Conservation (phyloP, 2,888 invertebrate genomes). For the Dione juno region DNA sequence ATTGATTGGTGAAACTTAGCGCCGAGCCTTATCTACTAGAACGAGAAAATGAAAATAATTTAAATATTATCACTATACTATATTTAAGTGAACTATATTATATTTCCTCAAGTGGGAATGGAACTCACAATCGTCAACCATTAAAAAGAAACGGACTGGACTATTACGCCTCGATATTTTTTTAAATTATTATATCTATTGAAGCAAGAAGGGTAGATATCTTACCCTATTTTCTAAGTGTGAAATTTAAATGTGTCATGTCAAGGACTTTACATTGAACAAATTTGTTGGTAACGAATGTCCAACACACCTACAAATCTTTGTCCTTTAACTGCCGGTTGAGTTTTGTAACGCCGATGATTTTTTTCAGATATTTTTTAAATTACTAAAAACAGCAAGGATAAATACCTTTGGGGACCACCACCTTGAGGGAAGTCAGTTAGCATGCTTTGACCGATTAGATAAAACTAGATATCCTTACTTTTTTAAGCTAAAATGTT, state of each 20-base stretch:
- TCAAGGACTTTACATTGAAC: slow-evolving; percentile 54
- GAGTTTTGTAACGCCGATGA: slow-evolving; percentile 17
- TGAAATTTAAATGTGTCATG: neutral
- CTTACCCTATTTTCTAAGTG: neutral
- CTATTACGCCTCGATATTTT: too few relatives aligned
- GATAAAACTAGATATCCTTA: too few relatives aligned
- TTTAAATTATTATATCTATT: too few relatives aligned
- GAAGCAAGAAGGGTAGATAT: too few relatives aligned
- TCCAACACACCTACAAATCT: slow-evolving; percentile 54
- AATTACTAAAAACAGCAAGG: too few relatives aligned
- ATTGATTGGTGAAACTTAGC: too few relatives aligned
- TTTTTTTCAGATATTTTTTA: neutral
- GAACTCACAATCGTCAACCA: neutral
- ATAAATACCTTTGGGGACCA: too few relatives aligned
- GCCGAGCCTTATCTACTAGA: neutral
- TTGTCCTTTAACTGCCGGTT: slow-evolving; percentile 34
- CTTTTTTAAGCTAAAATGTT: too few relatives aligned
- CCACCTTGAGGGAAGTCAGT: too few relatives aligned
- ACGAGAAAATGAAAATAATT: neutral
- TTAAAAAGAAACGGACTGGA: neutral
- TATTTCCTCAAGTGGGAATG: neutral
- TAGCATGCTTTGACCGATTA: too few relatives aligned
- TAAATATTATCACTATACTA: neutral
- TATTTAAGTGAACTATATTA: too few relatives aligned
- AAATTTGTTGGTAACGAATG: slow-evolving; percentile 70